Evolutionary conservation across 2,113 vertebrate genomes (phyloP).

Genomic region (Sturnira hondurensis): DNA sequence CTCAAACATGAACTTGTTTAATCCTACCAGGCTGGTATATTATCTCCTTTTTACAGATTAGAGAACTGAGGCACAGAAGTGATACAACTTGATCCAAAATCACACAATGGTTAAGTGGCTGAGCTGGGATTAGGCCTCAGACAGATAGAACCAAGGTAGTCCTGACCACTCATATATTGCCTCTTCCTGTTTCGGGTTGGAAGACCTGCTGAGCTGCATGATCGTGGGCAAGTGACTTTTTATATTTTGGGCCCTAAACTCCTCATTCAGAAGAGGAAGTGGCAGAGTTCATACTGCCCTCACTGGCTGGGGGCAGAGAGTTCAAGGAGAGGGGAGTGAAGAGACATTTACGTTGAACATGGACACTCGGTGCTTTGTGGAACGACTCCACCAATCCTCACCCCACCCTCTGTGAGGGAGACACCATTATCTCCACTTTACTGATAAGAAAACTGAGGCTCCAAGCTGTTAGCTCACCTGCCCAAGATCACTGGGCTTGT

Average conservation of each 20-base stretch:
- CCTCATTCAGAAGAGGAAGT: background rate
- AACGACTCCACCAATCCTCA: background rate
- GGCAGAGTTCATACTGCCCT: background rate
- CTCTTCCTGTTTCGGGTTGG: background rate
- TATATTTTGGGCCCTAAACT: background rate
- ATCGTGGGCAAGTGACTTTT: background rate
- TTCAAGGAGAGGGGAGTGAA: background rate
- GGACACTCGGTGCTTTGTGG: background rate
- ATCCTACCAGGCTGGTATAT: background rate
- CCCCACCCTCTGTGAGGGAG: background rate
- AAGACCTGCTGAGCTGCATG: background rate
- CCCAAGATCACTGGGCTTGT: background rate
- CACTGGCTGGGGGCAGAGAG: background rate
- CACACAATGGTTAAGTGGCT: background rate
- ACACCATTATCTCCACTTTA: background rate
- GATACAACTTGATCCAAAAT: background rate
- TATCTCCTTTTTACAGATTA: background rate
- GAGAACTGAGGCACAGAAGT: background rate
- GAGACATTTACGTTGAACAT: accelerated
- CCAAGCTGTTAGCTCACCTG: background rate
- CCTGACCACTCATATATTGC: background rate
- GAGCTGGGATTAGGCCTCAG: background rate
- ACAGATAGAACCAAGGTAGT: background rate
- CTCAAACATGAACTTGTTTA: background rate
- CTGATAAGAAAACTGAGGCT: background rate